These are phyloP conservation scores for Schizopygopsis malacanthus DNA, from an alignment of 2,797 vertebrate species.

Conservation along the genomic window DNA sequence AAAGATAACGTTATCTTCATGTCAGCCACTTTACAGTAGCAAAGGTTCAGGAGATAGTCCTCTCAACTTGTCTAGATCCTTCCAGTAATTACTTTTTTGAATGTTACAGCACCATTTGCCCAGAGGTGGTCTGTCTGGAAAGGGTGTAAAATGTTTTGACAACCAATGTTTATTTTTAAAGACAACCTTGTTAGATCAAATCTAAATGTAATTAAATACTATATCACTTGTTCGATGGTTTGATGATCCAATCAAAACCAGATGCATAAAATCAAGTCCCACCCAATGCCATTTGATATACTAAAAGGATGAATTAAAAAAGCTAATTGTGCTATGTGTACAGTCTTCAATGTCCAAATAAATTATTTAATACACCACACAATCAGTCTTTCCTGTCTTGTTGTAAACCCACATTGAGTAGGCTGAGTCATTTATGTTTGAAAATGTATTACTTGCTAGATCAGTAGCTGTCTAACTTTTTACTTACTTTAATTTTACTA, in stretches of 20 bases:
- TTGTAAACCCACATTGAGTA: neutral
- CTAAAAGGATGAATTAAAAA: slow-evolving; percentile 3
- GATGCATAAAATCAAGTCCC: neutral
- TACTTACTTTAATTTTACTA: too few relatives aligned
- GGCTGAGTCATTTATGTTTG: slow-evolving; percentile 8
- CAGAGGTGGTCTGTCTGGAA: slow-evolving; percentile 28
- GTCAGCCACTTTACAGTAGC: slow-evolving; percentile 41
- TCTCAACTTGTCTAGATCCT: slow-evolving; percentile 5
- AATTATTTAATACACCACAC: slow-evolving; percentile 4
- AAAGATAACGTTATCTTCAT: slow-evolving; percentile 41
- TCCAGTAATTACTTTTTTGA: neutral
- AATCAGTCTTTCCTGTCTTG: slow-evolving; percentile 5
- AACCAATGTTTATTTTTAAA: neutral
- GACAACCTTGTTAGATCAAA: slow-evolving; percentile 1
- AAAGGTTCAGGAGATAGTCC: slow-evolving; percentile 29
- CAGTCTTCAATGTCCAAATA: neutral
- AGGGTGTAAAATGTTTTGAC: slow-evolving; percentile 19
- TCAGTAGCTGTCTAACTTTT: slow-evolving; percentile 40
- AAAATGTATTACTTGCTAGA: slow-evolving; percentile 35
- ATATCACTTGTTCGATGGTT: neutral
- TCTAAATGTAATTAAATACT: neutral
- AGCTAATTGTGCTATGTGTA: neutral
- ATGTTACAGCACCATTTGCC: neutral
- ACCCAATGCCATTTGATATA: neutral
- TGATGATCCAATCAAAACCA: neutral